Percentiles rank a stretch among this genome's conserved stretches.
Evolutionary conservation across 1,140 invertebrate genomes (phyloP).

Genomic region (Epicauta chinensis): DNA sequence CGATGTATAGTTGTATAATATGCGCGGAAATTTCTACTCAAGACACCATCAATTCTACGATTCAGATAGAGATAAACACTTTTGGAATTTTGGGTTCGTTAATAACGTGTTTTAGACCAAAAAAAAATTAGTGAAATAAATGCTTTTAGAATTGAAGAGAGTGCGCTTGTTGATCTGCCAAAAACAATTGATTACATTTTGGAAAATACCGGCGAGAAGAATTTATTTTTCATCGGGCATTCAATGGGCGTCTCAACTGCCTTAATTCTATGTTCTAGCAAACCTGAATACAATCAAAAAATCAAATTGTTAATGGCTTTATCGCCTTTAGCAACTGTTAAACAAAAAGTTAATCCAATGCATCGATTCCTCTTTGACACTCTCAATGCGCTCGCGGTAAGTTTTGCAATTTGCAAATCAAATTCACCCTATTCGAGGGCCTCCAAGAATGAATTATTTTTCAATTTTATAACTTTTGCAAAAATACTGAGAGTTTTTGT

Average conservation of each 20-base stretch:
- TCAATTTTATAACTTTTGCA: too few relatives aligned
- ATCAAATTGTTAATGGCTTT: constrained; percentile 46
- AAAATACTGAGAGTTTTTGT: too few relatives aligned
- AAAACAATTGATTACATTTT: constrained; percentile 27
- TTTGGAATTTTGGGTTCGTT: constrained; percentile 56
- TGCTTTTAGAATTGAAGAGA: constrained; percentile 6
- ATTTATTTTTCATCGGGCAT: constrained; percentile 52
- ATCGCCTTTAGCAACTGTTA: constrained; percentile 47
- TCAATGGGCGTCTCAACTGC: constrained; percentile 54
- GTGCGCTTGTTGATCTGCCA: constrained; percentile 1
- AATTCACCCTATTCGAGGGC: too few relatives aligned
- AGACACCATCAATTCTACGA: constrained; percentile 42
- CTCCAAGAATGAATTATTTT: too few relatives aligned
- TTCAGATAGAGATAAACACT: constrained; percentile 45
- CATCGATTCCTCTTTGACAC: constrained; percentile 1
- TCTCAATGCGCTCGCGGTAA: too few relatives aligned
- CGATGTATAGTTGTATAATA: constrained; percentile 68
- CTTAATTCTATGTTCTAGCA: constrained; percentile 44
- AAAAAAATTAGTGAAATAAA: too few relatives aligned
- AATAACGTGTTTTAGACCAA: too few relatives aligned
- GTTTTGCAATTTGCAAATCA: too few relatives aligned
- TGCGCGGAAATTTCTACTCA: constrained; percentile 56
- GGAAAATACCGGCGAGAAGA: constrained; percentile 43
- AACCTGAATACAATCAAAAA: constrained; percentile 51
- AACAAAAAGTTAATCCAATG: constrained; percentile 23